Conservation (phyloP, 2,888 invertebrate species). For the Apodemia mormo region DNA sequence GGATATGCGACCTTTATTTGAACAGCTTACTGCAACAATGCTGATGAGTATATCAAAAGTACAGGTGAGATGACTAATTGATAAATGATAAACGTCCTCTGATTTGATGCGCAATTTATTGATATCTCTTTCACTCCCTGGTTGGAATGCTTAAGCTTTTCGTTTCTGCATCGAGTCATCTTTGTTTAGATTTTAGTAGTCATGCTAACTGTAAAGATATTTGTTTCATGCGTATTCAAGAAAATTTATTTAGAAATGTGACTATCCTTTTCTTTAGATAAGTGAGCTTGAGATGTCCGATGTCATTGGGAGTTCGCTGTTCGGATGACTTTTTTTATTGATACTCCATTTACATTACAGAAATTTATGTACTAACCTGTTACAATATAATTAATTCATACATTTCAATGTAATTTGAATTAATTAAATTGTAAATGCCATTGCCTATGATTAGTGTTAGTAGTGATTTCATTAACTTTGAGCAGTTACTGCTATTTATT, state of each 20-base stretch:
- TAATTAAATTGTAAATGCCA: too few species aligned
- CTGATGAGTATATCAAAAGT: conserved; percentile 84
- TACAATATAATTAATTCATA: too few species aligned
- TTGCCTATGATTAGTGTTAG: too few species aligned
- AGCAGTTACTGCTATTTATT: too few species aligned
- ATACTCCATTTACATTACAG: too few species aligned
- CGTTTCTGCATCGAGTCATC: conserved; percentile 68
- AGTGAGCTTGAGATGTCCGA: too few species aligned
- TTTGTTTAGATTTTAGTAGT: conserved; percentile 67
- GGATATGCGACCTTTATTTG: conserved; percentile 84
- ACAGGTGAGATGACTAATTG: conserved; percentile 73
- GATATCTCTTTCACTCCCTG: conserved; percentile 66
- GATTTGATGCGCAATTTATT: conserved; percentile 60
- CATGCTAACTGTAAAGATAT: conserved; percentile 57
- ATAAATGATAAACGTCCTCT: conserved; percentile 38
- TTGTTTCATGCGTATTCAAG: conserved; percentile 54
- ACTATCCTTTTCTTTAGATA: conserved; percentile 59
- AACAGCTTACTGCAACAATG: conserved; percentile 85
- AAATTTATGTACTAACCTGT: too few species aligned
- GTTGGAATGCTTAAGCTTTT: conserved; percentile 16
- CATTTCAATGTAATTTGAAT: too few species aligned
- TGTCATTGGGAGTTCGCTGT: too few species aligned
- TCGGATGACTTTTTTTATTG: too few species aligned
- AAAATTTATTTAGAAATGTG: conserved; percentile 69
- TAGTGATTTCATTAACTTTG: too few species aligned